Evolutionary conservation across 1,140 invertebrate species (phyloP), one percentile per base, ranked within the genome.

Genomic region (Drosophila trapezifrons): DNA sequence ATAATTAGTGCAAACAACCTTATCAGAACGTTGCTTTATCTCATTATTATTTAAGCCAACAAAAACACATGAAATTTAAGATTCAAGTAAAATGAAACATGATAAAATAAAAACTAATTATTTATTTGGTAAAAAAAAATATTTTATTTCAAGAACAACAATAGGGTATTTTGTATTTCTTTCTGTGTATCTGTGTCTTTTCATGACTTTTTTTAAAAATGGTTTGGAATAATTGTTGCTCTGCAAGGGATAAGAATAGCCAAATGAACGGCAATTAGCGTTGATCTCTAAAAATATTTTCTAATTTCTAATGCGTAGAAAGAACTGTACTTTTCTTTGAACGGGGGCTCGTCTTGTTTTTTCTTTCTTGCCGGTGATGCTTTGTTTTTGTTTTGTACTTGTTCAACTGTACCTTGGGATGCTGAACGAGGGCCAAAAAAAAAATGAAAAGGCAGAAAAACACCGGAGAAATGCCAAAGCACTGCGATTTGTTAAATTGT

Each of bases 401-500:
- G 81, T 74, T 57, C 82, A 78, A 85, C 82, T 85, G 82, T 85
- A 85, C 82, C 74, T 52, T 75, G 55, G 46, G 57, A 71, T 77
- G 62, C 73, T 72, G 57, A 47, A 59, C 72, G 52, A 15, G 12
- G 17, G 29, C 49, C 35, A 70, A 67, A 66, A 64, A 29, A 49
- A 38, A 65, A 80, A 49, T 45, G 60, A 25, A 43, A 56, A 18
- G 25, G 29, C 58, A 59, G 18, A 46, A 54, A 51, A 67, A 65
- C 38, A 47, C 20, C 56, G 42, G 45, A 55, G 42, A 66, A 80
- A 62, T 59, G 66, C 27, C 58, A 63, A 59, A 60, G 55, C 60
- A 74, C 40, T 60, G 80, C 67, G 38, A 85, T 76, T 87, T 87
- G 78, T 67, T 64, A 76, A 83, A 86, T 83, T 65, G 54, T 75